Evolutionary conservation across 2,797 vertebrate species (phyloP).

Genomic region (Natrix natrix): DNA sequence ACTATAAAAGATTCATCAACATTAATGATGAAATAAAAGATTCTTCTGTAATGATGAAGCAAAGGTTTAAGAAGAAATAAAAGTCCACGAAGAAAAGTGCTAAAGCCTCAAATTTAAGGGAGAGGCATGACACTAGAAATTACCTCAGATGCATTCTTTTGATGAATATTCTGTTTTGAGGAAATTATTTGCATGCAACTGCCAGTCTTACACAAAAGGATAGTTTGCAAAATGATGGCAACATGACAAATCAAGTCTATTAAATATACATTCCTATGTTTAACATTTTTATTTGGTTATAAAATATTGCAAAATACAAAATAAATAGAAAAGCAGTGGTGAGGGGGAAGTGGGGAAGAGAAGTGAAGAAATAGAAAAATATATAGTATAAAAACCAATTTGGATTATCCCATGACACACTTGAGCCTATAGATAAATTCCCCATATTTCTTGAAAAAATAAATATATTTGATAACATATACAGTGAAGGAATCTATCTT

Average conservation of each 20-base stretch:
- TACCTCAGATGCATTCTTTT: neutral
- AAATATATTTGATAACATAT: neutral
- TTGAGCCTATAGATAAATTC: neutral
- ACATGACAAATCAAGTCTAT: neutral
- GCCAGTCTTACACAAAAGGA: neutral
- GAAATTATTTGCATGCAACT: neutral
- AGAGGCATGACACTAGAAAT: too few species aligned
- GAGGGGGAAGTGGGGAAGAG: too few species aligned
- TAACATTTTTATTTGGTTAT: too few species aligned
- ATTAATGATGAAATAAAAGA: neutral
- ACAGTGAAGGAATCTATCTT: neutral
- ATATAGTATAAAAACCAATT: neutral
- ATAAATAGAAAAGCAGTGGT: too few species aligned
- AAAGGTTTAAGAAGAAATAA: neutral
- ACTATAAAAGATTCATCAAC: neutral
- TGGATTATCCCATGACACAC: neutral
- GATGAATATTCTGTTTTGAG: neutral
- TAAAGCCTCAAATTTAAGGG: neutral
- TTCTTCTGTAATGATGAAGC: neutral
- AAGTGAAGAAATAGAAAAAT: too few species aligned
- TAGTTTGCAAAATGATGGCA: neutral
- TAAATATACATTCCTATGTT: neutral
- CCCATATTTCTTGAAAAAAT: neutral
- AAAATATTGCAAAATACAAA: too few species aligned
- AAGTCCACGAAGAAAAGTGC: neutral